phyloP scores from a whole-genome alignment of 2,113 vertebrate species.

The Neotragus moschatus region DNA sequence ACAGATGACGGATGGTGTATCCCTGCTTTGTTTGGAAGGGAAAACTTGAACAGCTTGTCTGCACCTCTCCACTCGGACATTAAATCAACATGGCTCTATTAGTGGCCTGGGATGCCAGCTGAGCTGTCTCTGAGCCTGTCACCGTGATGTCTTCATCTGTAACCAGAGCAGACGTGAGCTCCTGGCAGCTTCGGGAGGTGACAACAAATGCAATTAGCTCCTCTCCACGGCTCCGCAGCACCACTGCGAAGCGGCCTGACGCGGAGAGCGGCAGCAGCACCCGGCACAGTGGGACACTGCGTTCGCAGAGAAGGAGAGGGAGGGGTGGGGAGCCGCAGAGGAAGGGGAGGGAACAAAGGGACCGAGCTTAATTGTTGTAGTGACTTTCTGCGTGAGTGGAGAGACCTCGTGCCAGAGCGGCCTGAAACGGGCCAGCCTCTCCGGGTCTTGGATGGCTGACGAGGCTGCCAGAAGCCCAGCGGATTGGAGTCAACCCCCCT shows the following conservation, averaged over 20 bases:
- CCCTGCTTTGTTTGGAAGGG: slow-evolving; percentile 87
- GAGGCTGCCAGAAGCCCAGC: neutral
- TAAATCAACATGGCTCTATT: slow-evolving; percentile 95
- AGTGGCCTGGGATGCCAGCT: slow-evolving; percentile 96
- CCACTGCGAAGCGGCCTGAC: slow-evolving; percentile 86
- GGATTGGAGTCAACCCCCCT: neutral
- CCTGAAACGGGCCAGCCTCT: slow-evolving; percentile 72
- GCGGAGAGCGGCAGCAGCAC: slow-evolving; percentile 83
- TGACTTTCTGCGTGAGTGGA: slow-evolving; percentile 74
- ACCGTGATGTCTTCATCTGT: slow-evolving; percentile 99
- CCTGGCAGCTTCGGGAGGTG: slow-evolving; percentile 98
- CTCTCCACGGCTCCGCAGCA: slow-evolving; percentile 91
- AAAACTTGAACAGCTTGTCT: slow-evolving; percentile 90
- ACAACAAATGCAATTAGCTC: slow-evolving; percentile 99
- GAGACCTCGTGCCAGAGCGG: slow-evolving; percentile 72
- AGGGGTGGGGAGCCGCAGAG: neutral
- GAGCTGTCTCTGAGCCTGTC: slow-evolving; percentile 98
- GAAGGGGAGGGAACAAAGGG: slow-evolving; percentile 51
- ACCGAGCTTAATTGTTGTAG: slow-evolving; percentile 76
- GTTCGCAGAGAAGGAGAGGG: neutral
- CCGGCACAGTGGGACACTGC: slow-evolving; percentile 82
- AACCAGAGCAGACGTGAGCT: slow-evolving; percentile 97
- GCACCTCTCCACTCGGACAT: slow-evolving; percentile 92
- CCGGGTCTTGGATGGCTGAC: slow-evolving; percentile 7
- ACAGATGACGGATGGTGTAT: slow-evolving; percentile 84